Evolutionary conservation across 2,888 invertebrate genomes (phyloP).

Genomic region (Ormyrus thymus): DNA sequence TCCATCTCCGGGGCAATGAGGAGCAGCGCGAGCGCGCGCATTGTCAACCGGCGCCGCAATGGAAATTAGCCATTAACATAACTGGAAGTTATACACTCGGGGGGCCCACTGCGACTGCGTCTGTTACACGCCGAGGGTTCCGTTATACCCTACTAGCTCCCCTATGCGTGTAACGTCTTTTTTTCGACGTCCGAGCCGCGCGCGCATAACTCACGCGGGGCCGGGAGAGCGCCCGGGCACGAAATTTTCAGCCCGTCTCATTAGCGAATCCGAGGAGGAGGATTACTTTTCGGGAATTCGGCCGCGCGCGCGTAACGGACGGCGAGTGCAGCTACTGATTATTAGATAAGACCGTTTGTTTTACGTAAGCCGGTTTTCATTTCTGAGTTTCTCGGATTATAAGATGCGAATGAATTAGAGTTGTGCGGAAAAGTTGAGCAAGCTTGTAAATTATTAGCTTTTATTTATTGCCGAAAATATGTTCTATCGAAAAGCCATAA

Average conservation of each 20-base stretch:
- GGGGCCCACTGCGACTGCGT: constrained; percentile 3
- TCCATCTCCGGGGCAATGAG: background rate
- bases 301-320: too few relatives aligned
- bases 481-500: too few relatives aligned
- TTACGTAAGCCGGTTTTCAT: too few relatives aligned
- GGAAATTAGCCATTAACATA: constrained; percentile 55
- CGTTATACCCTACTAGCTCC: constrained; percentile 36
- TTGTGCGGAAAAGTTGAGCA: background rate
- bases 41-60: constrained; percentile 45
- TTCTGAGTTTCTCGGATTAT: too few relatives aligned
- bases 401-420: constrained; percentile 8
- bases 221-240: background rate
- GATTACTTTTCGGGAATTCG: too few relatives aligned
- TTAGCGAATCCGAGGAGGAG: too few relatives aligned
- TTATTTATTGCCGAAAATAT: background rate
- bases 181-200: background rate
- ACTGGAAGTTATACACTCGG: constrained; percentile 47
- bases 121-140: constrained; percentile 13
- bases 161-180: background rate
- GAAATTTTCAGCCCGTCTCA: too few relatives aligned
- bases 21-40: background rate
- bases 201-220: background rate
- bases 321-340: too few relatives aligned
- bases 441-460: background rate
- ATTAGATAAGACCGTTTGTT: too few relatives aligned